phyloP scores from a whole-genome alignment of 2,888 invertebrate genomes.

The Lathronympha strigana region DNA sequence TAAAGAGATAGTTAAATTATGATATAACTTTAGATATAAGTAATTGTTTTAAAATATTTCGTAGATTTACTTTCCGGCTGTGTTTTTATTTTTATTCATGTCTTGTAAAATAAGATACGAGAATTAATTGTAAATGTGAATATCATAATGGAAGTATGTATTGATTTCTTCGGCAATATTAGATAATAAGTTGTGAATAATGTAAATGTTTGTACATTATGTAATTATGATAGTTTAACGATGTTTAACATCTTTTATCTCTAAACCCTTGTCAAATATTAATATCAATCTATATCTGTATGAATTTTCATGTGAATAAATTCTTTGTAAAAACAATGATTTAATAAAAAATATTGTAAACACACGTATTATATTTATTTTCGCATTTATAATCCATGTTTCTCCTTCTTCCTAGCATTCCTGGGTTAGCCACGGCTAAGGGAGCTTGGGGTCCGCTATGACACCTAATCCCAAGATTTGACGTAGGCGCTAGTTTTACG shows the following conservation, averaged over 20 bases:
- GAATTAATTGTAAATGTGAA: background rate
- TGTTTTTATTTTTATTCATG: background rate
- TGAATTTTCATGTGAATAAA: slow-evolving; percentile 79
- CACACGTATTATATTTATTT: slow-evolving; percentile 24
- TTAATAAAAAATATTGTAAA: slow-evolving; percentile 70
- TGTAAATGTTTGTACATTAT: slow-evolving; percentile 45
- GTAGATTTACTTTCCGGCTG: background rate
- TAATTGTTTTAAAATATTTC: background rate
- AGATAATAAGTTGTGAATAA: slow-evolving; percentile 7
- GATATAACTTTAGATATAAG: background rate
- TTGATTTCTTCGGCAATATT: background rate
- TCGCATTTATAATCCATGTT: too few relatives aligned
- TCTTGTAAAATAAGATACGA: slow-evolving; percentile 2
- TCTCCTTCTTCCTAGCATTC: too few relatives aligned
- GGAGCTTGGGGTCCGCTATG: too few relatives aligned
- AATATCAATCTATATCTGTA: slow-evolving; percentile 69
- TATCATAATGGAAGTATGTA: background rate
- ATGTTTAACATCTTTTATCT: slow-evolving; percentile 79
- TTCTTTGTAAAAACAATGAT: slow-evolving; percentile 78
- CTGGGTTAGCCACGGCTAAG: too few relatives aligned
- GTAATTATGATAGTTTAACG: slow-evolving; percentile 53
- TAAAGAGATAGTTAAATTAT: slow-evolving; percentile 4
- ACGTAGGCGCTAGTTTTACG: too few relatives aligned
- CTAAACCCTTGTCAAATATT: slow-evolving; percentile 74
- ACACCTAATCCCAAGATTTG: too few relatives aligned